Base-by-base conservation (phyloP, 2,888 invertebrate species). In the Archips crataeganus region DNA sequence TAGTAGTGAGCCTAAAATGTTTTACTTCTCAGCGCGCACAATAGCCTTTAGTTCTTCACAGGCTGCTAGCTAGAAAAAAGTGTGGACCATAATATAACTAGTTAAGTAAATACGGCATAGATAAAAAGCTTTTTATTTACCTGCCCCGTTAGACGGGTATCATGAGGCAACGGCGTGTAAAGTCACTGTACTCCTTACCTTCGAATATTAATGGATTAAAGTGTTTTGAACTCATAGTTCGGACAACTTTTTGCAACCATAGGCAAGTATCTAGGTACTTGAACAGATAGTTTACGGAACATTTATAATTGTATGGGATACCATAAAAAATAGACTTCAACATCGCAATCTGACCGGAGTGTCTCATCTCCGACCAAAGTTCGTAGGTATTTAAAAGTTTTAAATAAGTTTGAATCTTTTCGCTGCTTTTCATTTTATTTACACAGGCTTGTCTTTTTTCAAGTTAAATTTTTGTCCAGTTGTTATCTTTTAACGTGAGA, bases 141-240 rank as follows among this genome's bases (percentile, higher is more conserved):
- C 1, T 34, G 63, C 34, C 23, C 64, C 64, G 64, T 49, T 64
- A 64, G 64, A 8, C 47, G 13, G 49, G 47, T 15, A n/a, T 47
- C 47, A 34, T 62, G 62, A 62, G 42, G 32, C 34, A 5, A 2
- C 64, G 34, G 32, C 47, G 64, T 64, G 45, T 15, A 32, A 45
- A 47, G 63, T 64, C 63, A 64, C 47, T 34, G 64, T 49, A 60
- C 60, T 64, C 63, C 15, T 63, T 63, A 32, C 13, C 63, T 64
- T 64, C 49, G 60, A 60, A 64, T 47, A 34, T 62, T 15, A 47
- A 64, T 64, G 34, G 63, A 34, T 15, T 62, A 39, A 32, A 62
- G 57, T 57, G 57, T 57, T 11, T 57, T 57, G 32, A 32, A 57
- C 57, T 57, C 57, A 57, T 32, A 57, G 32, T 57, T 57, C 32